phyloP scores from a whole-genome alignment of 35 echinoderm and acorn worm genomes.

The Apostichopus parvimensis region DNA sequence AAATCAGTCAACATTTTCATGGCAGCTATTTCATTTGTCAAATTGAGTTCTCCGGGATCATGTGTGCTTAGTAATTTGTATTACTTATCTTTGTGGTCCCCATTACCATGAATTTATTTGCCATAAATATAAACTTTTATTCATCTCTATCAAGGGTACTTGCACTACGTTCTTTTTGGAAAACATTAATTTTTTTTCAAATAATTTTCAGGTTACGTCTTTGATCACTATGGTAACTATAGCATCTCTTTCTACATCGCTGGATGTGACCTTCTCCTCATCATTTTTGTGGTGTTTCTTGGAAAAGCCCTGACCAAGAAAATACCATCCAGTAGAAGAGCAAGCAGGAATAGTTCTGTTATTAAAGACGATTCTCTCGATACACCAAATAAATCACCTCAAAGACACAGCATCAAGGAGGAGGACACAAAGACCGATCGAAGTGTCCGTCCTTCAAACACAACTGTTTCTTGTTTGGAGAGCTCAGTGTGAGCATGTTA shows the following conservation, averaged over 20 bases:
- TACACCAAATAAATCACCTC: background rate
- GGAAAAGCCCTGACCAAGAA: conserved; percentile 37
- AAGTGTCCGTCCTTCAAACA: background rate
- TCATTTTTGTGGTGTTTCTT: conserved; percentile 9
- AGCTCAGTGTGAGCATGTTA: background rate
- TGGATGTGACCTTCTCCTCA: conserved; percentile 33
- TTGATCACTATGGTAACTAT: conserved; percentile 37
- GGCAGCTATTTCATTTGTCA: no score
- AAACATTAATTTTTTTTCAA: background rate
- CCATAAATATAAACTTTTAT: no score
- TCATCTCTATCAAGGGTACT: no score
- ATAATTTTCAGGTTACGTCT: conserved; percentile 23
- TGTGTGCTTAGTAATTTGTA: no score
- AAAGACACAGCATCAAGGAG: background rate
- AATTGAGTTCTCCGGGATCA: no score
- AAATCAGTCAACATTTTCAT: no score
- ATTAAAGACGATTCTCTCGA: background rate
- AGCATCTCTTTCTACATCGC: conserved; percentile 48
- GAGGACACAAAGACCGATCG: background rate
- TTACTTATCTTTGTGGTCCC: no score
- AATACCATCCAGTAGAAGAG: background rate
- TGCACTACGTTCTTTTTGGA: background rate
- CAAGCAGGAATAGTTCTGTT: background rate
- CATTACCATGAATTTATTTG: no score
- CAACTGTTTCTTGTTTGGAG: background rate